Percentiles rank a stretch among this genome's conserved stretches.
These are phyloP conservation scores for Drosophila jambulina DNA, from an alignment of 1,140 invertebrate genomes.

Conservation along the genomic window DNA sequence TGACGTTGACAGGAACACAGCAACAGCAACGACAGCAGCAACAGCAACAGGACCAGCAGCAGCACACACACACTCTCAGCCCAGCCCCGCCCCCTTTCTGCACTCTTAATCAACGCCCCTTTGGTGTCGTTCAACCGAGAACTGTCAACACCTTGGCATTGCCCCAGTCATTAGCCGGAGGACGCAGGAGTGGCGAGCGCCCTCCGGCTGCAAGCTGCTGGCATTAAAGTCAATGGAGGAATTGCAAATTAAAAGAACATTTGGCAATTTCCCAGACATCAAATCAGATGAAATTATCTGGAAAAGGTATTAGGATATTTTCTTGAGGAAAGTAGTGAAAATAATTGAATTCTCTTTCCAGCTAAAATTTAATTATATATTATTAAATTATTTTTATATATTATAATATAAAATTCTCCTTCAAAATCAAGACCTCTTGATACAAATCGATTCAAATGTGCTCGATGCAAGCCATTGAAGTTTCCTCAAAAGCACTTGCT, in stretches of 20 bases:
- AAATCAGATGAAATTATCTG: background rate
- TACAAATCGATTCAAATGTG: background rate
- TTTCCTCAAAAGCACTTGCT: background rate
- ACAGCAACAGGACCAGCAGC: background rate
- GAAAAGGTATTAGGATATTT: background rate
- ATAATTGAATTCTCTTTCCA: too few relatives aligned
- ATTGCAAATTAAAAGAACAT: background rate
- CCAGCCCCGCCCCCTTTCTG: conserved; percentile 9
- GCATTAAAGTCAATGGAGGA: conserved; percentile 1
- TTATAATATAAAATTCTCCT: too few relatives aligned
- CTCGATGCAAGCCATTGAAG: background rate
- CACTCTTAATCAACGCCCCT: conserved; percentile 55
- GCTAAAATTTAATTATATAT: too few relatives aligned
- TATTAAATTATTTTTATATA: too few relatives aligned
- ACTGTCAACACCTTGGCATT: conserved; percentile 47
- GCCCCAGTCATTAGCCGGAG: conserved; percentile 20
- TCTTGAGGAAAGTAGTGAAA: too few relatives aligned
- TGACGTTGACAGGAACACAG: conserved; percentile 77
- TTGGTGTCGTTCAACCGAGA: conserved; percentile 28
- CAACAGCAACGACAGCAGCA: background rate
- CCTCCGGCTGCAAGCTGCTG: background rate
- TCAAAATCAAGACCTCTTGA: background rate
- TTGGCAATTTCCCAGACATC: background rate
- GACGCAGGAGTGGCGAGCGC: background rate
- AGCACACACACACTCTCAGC: background rate